phyloP scores from a whole-genome alignment of 2,113 vertebrate species.

The Ploceus nigricollis region DNA sequence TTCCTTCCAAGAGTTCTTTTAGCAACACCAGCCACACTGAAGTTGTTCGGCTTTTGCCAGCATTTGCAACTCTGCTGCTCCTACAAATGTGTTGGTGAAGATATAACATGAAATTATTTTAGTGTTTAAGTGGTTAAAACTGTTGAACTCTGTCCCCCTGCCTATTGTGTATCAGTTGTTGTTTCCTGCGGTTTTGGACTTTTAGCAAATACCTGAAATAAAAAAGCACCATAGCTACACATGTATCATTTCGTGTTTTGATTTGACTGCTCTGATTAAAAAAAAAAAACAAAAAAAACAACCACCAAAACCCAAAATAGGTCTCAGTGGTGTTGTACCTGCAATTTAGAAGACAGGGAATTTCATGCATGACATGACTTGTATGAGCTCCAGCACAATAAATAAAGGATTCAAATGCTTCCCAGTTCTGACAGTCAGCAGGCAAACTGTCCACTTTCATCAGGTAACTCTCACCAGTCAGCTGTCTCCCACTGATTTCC shows the following conservation, averaged over 20 bases:
- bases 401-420: neutral
- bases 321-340: neutral
- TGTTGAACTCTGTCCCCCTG: neutral
- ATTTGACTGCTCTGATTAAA: neutral
- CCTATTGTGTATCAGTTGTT: neutral
- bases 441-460: neutral
- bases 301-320: accelerated
- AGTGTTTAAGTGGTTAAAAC: neutral
- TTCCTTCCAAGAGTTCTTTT: neutral
- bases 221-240: neutral
- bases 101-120: neutral
- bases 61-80: neutral
- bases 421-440: neutral
- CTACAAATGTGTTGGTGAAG: neutral
- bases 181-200: neutral
- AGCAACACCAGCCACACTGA: neutral
- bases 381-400: neutral
- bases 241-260: neutral
- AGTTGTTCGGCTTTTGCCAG: neutral
- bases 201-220: neutral
- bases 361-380: neutral
- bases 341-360: neutral
- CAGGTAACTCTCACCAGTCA: neutral
- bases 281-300: too few relatives aligned
- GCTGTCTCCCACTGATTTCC: neutral